Base-by-base conservation (phyloP, 1,140 invertebrate genomes). In the Eumaeus atala region DNA sequence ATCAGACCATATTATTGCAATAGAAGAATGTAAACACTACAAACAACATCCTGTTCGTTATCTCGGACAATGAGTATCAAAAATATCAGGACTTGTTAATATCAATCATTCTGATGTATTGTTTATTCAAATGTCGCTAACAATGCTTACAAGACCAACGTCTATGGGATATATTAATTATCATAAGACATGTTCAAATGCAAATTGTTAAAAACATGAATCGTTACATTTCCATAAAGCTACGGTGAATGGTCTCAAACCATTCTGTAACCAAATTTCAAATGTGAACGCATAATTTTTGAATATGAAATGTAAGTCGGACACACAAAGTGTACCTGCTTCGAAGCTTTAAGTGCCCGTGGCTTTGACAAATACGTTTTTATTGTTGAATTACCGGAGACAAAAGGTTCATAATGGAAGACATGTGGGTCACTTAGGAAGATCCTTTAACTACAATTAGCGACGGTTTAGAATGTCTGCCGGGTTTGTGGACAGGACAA, bases 221-320 rank as follows among this genome's bases (percentile, higher is more conserved):
- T 67, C 64, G 63, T 67, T 59, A 67, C 64, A 72, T 72, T 74
- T 66, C 63, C 72, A 77, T 77, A 77, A 61, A 58, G 58, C 51
- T 62, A 48, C 62, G 44, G 53, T 61, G 57, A 58, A 52, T 52
- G 59, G 38, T 64, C 40, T 55, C 60, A 66, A 69, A 67, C 61
- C 61, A 61, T 68, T 69, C 66, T 63, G 57, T 77, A 65, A 70
- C 66, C 60, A 64, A 66, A 28, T 69, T 74, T 70, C 58, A 70
- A 74, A 72, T 65, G 55, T 70, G 70, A 62, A 66, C 40, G 40
- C 61, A 74, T 77, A 74, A 79, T 70, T 79, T 77, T 76, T 69
- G 68, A 74, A 79, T 77, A 75, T 67, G 64, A 64, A 77, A 79
- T 72, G 66, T 65, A 73, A 42, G 49, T 58, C 51, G 40, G 21